A percentile compares a stretch with the other conserved stretches of the same genome.
Conservation (phyloP, 2,113 vertebrate species). For the Catharus fuscescens region DNA sequence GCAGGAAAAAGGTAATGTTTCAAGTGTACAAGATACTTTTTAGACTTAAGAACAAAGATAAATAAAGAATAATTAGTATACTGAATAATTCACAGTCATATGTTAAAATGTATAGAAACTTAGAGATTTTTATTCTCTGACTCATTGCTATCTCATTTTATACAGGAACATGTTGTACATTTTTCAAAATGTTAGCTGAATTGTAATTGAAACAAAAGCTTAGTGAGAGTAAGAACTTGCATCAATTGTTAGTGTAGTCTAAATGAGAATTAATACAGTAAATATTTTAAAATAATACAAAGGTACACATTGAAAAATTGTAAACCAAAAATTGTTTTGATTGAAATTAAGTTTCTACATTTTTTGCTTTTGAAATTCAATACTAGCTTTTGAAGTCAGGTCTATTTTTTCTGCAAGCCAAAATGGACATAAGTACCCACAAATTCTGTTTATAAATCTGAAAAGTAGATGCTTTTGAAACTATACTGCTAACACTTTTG, state of each 20-base stretch:
- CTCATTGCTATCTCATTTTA: background rate
- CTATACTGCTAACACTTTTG: background rate
- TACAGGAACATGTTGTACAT: background rate
- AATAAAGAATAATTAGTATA: background rate
- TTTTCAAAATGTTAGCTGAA: background rate
- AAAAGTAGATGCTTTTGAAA: background rate
- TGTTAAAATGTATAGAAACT: background rate
- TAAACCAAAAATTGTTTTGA: background rate
- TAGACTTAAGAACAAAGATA: background rate
- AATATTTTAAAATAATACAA: background rate
- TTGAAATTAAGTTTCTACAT: background rate
- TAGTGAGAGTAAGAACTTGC: background rate
- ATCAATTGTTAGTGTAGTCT: background rate
- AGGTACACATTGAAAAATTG: background rate
- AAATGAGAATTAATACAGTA: background rate
- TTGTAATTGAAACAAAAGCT: slow-evolving; percentile 3
- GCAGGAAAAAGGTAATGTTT: background rate
- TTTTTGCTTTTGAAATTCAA: background rate
- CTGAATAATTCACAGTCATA: background rate
- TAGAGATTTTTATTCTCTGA: background rate
- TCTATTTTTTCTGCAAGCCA: background rate
- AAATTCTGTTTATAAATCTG: background rate
- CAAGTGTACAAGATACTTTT: background rate
- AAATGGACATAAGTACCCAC: background rate
- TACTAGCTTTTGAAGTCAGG: background rate